Conservation (phyloP, 2,797 vertebrate genomes). For the Anniella stebbinsi region DNA sequence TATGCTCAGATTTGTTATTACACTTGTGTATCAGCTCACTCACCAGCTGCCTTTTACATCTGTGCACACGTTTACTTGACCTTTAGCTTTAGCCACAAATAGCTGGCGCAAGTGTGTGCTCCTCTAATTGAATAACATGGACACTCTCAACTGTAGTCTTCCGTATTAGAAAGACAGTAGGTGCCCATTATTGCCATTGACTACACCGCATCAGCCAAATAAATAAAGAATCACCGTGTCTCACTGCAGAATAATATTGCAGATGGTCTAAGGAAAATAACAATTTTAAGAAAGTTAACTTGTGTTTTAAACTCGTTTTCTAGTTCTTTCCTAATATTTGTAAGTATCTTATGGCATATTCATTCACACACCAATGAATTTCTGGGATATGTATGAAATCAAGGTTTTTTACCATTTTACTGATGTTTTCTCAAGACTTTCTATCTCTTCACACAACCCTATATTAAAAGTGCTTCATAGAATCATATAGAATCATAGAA, state of each 20-base stretch:
- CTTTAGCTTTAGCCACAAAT: slow-evolving; percentile 33
- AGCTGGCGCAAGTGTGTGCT: slow-evolving; percentile 27
- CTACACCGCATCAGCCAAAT: slow-evolving; percentile 13
- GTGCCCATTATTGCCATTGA: slow-evolving; percentile 40
- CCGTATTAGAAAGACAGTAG: slow-evolving; percentile 39
- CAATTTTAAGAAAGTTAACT: not conserved
- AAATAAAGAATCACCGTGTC: slow-evolving; percentile 9
- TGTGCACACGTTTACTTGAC: slow-evolving; percentile 29
- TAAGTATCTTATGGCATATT: not conserved
- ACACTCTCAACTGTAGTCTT: slow-evolving; percentile 36
- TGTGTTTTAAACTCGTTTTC: not conserved
- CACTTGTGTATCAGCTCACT: not conserved
- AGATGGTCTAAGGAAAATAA: not conserved
- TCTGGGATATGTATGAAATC: not conserved
- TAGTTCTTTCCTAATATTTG: not conserved
- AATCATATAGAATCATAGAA: too few species aligned
- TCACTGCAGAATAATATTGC: slow-evolving; percentile 10
- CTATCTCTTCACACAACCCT: not conserved
- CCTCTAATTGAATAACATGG: slow-evolving; percentile 43
- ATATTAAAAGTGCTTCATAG: not conserved
- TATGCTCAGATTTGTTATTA: slow-evolving; percentile 1
- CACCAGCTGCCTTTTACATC: slow-evolving; percentile 23
- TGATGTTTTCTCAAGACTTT: not conserved
- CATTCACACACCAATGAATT: not conserved
- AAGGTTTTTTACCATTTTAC: not conserved